Evolutionary conservation across 2,888 invertebrate genomes (phyloP).

Genomic region (Xanthia icteritia): DNA sequence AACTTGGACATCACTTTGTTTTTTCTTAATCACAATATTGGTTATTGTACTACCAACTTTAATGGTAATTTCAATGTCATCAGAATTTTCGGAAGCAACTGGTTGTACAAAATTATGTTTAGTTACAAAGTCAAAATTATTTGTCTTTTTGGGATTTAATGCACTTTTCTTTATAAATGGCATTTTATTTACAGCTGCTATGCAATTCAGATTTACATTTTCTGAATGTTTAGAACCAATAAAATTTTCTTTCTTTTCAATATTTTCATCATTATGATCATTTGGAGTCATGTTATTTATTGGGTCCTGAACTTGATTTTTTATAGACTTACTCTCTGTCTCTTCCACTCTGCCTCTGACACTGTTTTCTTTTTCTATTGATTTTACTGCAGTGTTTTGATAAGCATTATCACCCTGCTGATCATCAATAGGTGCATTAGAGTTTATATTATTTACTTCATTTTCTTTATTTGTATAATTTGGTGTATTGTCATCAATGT

Average conservation of each 20-base stretch:
- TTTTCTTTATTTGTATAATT: conserved; percentile 55
- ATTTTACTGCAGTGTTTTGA: conserved; percentile 14
- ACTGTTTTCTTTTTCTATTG: conserved; percentile 30
- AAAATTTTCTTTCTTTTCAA: conserved; percentile 10
- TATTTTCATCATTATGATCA: conserved; percentile 15
- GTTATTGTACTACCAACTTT: conserved; percentile 83
- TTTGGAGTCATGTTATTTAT: conserved; percentile 22
- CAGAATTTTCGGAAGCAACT: conserved; percentile 65
- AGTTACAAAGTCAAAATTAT: conserved; percentile 49
- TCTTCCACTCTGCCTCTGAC: conserved; percentile 14
- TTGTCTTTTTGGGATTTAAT: conserved; percentile 61
- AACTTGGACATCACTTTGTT: conserved; percentile 80
- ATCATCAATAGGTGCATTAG: conserved; percentile 22
- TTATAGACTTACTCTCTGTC: conserved; percentile 13
- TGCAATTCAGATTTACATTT: conserved; percentile 31
- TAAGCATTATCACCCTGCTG: conserved; percentile 10
- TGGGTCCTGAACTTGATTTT: conserved; percentile 9
- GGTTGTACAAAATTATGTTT: conserved; percentile 63
- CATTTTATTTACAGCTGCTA: conserved; percentile 63
- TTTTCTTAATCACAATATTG: conserved; percentile 83
- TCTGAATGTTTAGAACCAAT: conserved; percentile 7
- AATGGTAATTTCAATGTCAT: conserved; percentile 85
- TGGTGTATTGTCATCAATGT: conserved; percentile 81
- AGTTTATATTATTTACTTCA: conserved; percentile 21
- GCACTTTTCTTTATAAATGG: conserved; percentile 79